These are phyloP conservation scores for Aplysina aerophoba DNA, from an alignment of 37 sponge, comb jelly and placozoan species.

Conservation along the genomic window DNA sequence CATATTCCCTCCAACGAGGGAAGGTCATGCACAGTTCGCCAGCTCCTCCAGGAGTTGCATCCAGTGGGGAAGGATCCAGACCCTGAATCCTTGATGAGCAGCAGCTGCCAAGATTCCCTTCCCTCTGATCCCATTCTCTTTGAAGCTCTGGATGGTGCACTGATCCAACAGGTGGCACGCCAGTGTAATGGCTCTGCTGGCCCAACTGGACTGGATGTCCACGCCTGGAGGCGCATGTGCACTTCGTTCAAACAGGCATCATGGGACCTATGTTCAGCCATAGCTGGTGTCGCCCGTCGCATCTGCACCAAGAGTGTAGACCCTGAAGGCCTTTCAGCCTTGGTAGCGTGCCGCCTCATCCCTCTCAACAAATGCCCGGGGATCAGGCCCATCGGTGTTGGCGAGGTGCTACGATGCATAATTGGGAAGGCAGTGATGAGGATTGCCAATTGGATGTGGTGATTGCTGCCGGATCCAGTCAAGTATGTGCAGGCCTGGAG, in stretches of 20 bases:
- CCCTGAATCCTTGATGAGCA: not conserved
- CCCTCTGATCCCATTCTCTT: slow-evolving; percentile 13
- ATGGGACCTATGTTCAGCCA: not conserved
- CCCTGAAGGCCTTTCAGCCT: slow-evolving; percentile 2
- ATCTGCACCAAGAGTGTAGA: not conserved
- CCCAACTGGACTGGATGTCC: slow-evolving; percentile 20
- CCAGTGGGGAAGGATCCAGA: not conserved
- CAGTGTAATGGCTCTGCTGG: slow-evolving; percentile 10
- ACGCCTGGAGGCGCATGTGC: slow-evolving; percentile 4
- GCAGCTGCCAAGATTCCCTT: not conserved
- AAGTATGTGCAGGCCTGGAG: not conserved
- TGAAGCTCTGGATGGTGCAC: not conserved
- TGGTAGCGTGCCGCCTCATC: not conserved
- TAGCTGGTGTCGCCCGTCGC: not conserved
- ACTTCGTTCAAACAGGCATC: not conserved
- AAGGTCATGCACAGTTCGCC: not conserved
- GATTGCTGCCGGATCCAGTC: not conserved
- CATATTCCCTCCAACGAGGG: not conserved
- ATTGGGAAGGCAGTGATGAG: slow-evolving; percentile 8
- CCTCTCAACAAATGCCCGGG: slow-evolving; percentile 2
- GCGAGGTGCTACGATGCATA: not conserved
- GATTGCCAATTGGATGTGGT: not conserved
- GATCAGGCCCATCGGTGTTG: slow-evolving; percentile 14
- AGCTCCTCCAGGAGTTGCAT: slow-evolving; percentile 2
- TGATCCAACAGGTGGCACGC: not conserved